Evolutionary conservation across 2,888 invertebrate genomes (phyloP).

Genomic region (Drosophila limbata): DNA sequence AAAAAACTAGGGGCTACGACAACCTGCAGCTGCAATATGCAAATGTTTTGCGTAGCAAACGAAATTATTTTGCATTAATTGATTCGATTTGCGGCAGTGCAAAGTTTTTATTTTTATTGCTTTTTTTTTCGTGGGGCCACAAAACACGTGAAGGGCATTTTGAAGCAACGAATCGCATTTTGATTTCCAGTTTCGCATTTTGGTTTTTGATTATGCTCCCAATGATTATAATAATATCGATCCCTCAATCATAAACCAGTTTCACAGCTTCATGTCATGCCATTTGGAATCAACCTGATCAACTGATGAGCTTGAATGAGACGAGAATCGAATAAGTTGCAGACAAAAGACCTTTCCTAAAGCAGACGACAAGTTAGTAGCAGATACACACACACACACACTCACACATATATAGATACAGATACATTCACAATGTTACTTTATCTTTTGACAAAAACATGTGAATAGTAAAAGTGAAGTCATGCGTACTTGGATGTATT

Average conservation of each 20-base stretch:
- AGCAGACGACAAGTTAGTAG: constrained; percentile 29
- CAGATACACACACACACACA: constrained; percentile 12
- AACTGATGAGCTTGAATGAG: constrained; percentile 11
- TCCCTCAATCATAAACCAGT: constrained; percentile 53
- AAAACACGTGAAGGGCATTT: constrained; percentile 63
- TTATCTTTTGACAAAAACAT: constrained; percentile 50
- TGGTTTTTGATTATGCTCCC: constrained; percentile 52
- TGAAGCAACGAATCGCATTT: constrained; percentile 10
- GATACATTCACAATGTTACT: constrained; percentile 18
- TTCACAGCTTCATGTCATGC: constrained; percentile 44
- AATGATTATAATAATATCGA: constrained; percentile 15
- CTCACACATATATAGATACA: constrained; percentile 10
- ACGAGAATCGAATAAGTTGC: background rate
- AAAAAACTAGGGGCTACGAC: background rate
- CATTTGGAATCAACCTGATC: constrained; percentile 14
- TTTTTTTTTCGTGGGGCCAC: constrained; percentile 8
- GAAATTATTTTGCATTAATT: constrained; percentile 63
- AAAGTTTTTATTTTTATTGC: constrained; percentile 25
- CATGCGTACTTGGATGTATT: constrained; percentile 44
- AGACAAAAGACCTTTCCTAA: constrained; percentile 31
- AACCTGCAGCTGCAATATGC: constrained; percentile 71
- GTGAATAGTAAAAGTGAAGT: constrained; percentile 44
- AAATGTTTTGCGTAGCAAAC: constrained; percentile 72
- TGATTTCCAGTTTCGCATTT: constrained; percentile 27
- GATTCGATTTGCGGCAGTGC: constrained; percentile 21